Evolutionary conservation across 1,140 invertebrate species (phyloP).

Genomic region (Calephelis virginiensis): DNA sequence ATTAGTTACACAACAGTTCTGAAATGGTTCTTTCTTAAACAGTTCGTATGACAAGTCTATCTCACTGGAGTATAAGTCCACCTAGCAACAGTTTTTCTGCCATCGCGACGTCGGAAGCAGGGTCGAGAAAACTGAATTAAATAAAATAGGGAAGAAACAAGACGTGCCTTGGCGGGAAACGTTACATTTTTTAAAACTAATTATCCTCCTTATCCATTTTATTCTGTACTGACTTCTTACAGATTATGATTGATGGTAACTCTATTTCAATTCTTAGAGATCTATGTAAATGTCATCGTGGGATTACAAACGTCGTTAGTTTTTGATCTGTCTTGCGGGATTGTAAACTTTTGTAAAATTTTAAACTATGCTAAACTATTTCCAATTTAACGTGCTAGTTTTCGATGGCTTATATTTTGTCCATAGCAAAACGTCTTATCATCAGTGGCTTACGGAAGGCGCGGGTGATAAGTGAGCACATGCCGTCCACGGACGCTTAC

Average conservation of each 20-base stretch:
- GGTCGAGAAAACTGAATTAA: constrained; percentile 12
- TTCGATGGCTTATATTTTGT: no score
- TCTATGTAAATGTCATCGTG: no score
- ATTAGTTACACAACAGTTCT: no score
- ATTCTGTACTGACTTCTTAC: background rate
- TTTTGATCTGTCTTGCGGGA: background rate
- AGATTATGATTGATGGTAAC: constrained; percentile 9
- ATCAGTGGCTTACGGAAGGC: no score
- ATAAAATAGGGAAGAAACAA: constrained; percentile 15
- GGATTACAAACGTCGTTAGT: no score
- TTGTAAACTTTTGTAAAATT: no score
- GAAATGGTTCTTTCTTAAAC: no score
- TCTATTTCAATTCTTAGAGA: background rate
- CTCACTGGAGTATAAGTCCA: background rate
- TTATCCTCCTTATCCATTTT: constrained; percentile 8
- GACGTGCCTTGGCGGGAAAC: constrained; percentile 7
- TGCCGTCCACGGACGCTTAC: no score
- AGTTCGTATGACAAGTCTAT: background rate
- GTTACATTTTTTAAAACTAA: constrained; percentile 16
- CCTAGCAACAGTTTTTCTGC: constrained; percentile 3
- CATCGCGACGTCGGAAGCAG: constrained; percentile 6
- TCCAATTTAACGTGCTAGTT: no score
- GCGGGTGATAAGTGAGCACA: no score
- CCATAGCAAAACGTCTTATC: no score
- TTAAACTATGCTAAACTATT: no score